Evolutionary conservation across 2,113 vertebrate species (phyloP).

Genomic region (Mesoclemmys tuberculata): DNA sequence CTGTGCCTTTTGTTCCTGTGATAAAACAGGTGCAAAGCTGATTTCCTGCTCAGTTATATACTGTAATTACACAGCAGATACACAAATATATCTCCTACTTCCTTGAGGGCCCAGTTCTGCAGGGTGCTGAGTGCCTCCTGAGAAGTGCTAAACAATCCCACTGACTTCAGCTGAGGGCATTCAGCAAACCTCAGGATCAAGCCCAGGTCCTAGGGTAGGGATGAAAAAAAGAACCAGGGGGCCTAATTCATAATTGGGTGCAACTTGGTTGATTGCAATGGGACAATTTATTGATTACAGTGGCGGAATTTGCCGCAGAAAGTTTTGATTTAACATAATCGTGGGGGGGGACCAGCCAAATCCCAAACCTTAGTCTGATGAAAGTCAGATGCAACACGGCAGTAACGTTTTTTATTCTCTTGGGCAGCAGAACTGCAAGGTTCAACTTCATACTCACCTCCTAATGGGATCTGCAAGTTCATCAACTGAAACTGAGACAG

Average conservation of each 20-base stretch:
- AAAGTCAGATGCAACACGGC: conserved; percentile 70
- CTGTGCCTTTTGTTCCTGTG: conserved; percentile 30
- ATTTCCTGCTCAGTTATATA: conserved; percentile 33
- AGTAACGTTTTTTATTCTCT: conserved; percentile 65
- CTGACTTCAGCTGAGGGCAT: conserved; percentile 3
- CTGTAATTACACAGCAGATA: background rate
- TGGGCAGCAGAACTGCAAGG: conserved; percentile 52
- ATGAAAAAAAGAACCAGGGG: conserved; percentile 30
- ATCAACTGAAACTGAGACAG: conserved; percentile 24
- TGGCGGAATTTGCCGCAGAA: conserved; percentile 64
- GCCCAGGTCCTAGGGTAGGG: background rate
- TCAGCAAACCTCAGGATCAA: conserved; percentile 43
- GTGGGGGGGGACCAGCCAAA: conserved; percentile 69
- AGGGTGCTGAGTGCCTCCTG: conserved; percentile 1
- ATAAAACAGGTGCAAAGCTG: conserved; percentile 65
- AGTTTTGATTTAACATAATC: conserved; percentile 73
- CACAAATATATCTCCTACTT: background rate
- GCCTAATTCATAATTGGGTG: conserved; percentile 61
- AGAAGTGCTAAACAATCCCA: background rate
- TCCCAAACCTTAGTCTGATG: conserved; percentile 68
- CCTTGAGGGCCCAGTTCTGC: conserved; percentile 1
- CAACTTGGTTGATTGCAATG: conserved; percentile 68
- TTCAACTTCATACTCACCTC: conserved; percentile 54
- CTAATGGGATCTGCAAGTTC: background rate
- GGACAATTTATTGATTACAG: conserved; percentile 73